These are phyloP conservation scores for Aproaerema taeniolella DNA, from an alignment of 2,888 invertebrate genomes.

Conservation along the genomic window DNA sequence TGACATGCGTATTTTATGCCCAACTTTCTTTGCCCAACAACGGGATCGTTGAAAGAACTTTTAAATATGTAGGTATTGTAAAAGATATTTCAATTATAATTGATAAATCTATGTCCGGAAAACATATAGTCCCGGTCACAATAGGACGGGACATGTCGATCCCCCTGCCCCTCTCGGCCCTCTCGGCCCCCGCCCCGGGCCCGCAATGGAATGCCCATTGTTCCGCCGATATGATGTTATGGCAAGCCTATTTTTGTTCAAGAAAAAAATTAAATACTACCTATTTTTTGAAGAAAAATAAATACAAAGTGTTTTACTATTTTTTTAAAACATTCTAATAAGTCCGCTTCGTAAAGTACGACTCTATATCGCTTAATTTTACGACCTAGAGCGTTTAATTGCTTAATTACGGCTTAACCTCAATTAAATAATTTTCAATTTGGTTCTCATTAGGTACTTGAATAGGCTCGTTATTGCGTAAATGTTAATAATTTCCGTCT, in stretches of 20 bases:
- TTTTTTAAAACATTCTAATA: too few species aligned
- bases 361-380: constrained; percentile 5
- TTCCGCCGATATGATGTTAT: constrained; percentile 63
- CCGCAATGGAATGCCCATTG: constrained; percentile 62
- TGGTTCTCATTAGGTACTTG: neutral
- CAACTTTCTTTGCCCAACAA: too few species aligned
- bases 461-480: neutral
- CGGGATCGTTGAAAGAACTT: too few species aligned
- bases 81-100: constrained; percentile 35
- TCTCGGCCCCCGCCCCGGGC: constrained; percentile 27
- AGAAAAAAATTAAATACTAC: constrained; percentile 1
- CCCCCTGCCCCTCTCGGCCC: constrained; percentile 26
- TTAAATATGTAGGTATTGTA: too few species aligned
- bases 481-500: neutral
- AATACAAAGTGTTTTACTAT: too few species aligned
- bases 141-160: constrained; percentile 48
- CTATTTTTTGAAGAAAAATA: neutral
- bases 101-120: constrained; percentile 48
- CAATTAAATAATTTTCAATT: constrained; percentile 2
- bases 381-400: constrained; percentile 4
- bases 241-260: constrained; percentile 33
- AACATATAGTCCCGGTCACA: constrained; percentile 35
- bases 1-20: too few species aligned
- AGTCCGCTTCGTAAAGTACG: too few species aligned
- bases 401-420: constrained; percentile 3